These are phyloP conservation scores for Byasa hedistus DNA, from an alignment of 2,888 invertebrate species.

Conservation along the genomic window DNA sequence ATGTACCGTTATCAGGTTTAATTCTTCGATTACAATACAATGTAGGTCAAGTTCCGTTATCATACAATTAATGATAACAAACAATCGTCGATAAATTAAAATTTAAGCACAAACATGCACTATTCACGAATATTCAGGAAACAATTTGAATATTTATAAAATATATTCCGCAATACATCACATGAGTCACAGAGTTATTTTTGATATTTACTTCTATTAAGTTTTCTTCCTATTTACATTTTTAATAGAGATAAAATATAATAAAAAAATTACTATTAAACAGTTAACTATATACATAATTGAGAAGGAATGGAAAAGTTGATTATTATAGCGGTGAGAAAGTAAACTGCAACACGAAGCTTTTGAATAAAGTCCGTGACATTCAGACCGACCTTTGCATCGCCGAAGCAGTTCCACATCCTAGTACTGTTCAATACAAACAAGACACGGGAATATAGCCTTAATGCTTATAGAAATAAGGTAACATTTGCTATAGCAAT, in stretches of 20 bases:
- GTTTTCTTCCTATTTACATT: too few relatives aligned
- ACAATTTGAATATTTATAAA: too few relatives aligned
- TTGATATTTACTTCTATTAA: too few relatives aligned
- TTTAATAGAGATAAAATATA: too few relatives aligned
- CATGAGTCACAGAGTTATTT: too few relatives aligned
- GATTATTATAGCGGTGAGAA: background rate
- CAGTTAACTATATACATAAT: too few relatives aligned
- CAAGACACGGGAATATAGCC: background rate
- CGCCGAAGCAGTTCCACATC: background rate
- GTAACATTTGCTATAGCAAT: too few relatives aligned
- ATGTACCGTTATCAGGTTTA: background rate
- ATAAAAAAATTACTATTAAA: too few relatives aligned
- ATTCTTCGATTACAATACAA: background rate
- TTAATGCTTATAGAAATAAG: background rate
- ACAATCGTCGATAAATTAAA: background rate
- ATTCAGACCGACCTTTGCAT: background rate
- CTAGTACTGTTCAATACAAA: background rate
- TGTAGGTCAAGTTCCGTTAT: conserved; percentile 11
- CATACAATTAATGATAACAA: background rate
- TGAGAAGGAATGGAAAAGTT: too few relatives aligned
- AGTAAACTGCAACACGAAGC: background rate
- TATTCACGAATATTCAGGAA: too few relatives aligned
- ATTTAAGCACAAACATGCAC: too few relatives aligned
- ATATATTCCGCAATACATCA: too few relatives aligned
- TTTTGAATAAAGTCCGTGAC: conserved; percentile 8